Conservation (phyloP, 2,113 vertebrate genomes). For the Hylia prasina region DNA sequence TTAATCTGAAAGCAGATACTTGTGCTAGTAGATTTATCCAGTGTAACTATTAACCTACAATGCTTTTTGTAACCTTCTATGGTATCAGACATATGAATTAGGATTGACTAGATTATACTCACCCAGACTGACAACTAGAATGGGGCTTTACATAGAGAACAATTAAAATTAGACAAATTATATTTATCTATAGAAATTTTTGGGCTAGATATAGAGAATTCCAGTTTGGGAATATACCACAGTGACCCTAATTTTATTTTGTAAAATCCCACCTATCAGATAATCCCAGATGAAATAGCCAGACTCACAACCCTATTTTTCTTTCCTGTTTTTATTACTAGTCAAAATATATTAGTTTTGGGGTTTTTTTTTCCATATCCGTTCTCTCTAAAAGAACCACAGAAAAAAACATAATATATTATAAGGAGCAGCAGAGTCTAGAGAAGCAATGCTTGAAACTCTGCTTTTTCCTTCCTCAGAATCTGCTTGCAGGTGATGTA, state of each 20-base stretch:
- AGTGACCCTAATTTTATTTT: not conserved
- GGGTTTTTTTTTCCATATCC: rapidly evolving
- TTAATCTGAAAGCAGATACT: not conserved
- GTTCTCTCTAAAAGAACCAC: not conserved
- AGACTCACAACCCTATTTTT: not conserved
- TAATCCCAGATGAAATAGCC: not conserved
- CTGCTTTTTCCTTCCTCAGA: not conserved
- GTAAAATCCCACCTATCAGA: not conserved
- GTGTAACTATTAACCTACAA: not conserved
- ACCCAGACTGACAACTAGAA: not conserved
- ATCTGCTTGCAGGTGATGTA: not conserved
- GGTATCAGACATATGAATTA: rapidly evolving
- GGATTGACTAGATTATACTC: not conserved
- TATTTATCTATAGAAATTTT: not conserved
- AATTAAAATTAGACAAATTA: not conserved
- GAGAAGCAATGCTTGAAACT: not conserved
- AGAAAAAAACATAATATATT: not conserved
- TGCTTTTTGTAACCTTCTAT: not conserved
- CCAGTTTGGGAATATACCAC: not conserved
- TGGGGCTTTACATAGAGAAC: not conserved
- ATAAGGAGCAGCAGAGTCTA: not conserved
- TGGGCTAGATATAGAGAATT: not conserved
- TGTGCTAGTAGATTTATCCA: not conserved
- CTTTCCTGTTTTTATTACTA: not conserved
- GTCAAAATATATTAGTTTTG: not conserved